Conservation (phyloP, 2,888 invertebrate species). For the Eucera pruinosa region DNA sequence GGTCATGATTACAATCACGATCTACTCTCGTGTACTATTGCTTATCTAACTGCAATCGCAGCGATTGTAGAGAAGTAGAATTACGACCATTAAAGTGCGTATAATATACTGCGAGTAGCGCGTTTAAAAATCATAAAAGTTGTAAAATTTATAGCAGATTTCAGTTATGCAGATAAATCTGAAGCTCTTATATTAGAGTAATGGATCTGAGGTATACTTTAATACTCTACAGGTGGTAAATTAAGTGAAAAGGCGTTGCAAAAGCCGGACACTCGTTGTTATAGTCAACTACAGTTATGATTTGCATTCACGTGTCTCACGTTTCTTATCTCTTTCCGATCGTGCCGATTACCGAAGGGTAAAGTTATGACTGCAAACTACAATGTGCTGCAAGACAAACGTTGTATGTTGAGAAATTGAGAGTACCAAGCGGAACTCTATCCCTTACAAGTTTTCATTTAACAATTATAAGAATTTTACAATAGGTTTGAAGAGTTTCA, state of each 20-base stretch:
- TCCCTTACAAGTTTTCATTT: too few relatives aligned
- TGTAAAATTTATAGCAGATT: background rate
- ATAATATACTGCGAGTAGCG: background rate
- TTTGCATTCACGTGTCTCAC: background rate
- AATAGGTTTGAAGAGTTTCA: too few relatives aligned
- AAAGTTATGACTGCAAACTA: background rate
- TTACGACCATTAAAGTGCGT: background rate
- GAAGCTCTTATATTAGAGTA: background rate
- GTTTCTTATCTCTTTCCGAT: constrained; percentile 4
- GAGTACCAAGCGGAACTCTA: background rate
- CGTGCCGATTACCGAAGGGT: constrained; percentile 1
- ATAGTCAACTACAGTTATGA: background rate
- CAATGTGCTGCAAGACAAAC: background rate
- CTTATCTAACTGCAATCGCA: background rate
- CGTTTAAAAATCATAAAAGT: background rate
- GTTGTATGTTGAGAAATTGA: constrained; percentile 3
- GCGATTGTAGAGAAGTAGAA: background rate
- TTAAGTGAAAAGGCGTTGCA: background rate
- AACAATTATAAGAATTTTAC: too few relatives aligned
- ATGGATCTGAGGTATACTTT: background rate
- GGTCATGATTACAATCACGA: background rate
- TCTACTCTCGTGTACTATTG: background rate
- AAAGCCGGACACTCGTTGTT: background rate
- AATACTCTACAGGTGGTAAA: too few relatives aligned
- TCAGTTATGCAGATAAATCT: background rate